Conservation (phyloP, 2,797 vertebrate genomes). For the Heterohyrax brucei region DNA sequence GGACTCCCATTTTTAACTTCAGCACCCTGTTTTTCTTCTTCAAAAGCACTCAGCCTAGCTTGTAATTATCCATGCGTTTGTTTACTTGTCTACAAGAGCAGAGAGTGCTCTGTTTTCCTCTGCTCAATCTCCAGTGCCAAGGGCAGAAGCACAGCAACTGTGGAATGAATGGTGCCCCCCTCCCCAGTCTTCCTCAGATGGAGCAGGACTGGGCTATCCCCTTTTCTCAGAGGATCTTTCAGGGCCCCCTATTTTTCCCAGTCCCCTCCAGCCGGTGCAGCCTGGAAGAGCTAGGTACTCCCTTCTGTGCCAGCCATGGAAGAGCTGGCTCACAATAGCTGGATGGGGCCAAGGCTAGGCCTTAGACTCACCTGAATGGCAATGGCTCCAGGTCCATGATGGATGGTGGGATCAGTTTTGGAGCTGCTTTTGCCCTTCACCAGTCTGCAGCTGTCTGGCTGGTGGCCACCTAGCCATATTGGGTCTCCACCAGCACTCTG, state of each 20-base stretch:
- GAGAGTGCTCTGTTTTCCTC: conserved; percentile 23
- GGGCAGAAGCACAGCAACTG: not conserved
- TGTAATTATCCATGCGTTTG: conserved; percentile 67
- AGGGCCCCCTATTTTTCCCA: not conserved
- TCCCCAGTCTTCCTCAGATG: not conserved
- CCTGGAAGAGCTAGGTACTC: not conserved
- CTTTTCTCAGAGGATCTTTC: not conserved
- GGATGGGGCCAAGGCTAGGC: not conserved
- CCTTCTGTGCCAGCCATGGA: not conserved
- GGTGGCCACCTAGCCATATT: not conserved
- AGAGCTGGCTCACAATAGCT: not conserved
- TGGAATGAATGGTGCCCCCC: not conserved
- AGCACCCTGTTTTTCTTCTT: conserved; percentile 48
- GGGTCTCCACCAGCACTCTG: not conserved
- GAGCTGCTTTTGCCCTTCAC: not conserved
- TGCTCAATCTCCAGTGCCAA: not conserved
- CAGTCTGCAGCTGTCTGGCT: not conserved
- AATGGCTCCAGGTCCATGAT: not conserved
- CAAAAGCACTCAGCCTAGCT: conserved; percentile 65
- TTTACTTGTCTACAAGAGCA: conserved; percentile 72
- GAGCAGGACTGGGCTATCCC: not conserved
- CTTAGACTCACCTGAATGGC: conserved; percentile 43
- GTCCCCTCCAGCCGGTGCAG: not conserved
- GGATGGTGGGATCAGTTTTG: not conserved
- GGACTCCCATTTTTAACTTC: not conserved